These are phyloP conservation scores for Emydoidea blandingii DNA, from an alignment of 2,797 vertebrate species.

Conservation along the genomic window DNA sequence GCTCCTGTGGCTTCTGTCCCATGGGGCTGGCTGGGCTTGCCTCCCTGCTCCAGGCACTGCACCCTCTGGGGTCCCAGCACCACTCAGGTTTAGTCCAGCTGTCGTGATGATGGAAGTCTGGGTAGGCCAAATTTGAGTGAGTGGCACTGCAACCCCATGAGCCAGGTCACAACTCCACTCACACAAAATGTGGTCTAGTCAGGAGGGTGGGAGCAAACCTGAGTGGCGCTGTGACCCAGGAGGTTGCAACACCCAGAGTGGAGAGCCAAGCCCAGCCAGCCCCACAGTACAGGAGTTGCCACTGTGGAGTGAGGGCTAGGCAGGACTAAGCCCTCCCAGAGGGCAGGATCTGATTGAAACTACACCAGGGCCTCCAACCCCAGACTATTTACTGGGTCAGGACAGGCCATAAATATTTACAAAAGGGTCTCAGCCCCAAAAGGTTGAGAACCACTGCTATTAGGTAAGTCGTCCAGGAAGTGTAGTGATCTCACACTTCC, in stretches of 20 bases:
- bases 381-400: background rate
- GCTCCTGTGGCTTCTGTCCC: background rate
- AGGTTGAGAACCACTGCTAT: background rate
- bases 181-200: no score
- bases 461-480: background rate
- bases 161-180: no score
- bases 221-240: no score
- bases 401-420: background rate
- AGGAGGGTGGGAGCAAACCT: no score
- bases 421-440: background rate
- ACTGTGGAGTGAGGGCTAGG: background rate
- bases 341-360: background rate
- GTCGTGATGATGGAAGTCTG: no score
- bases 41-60: no score
- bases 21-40: background rate
- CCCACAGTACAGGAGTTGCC: background rate
- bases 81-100: no score
- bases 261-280: background rate
- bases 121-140: no score
- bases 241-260: background rate
- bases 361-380: background rate
- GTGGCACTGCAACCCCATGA: no score
- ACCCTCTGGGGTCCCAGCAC: no score
- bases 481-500: background rate
- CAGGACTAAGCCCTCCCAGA: background rate